These are phyloP conservation scores for Passer domesticus DNA, from an alignment of 2,113 vertebrate genomes.

Conservation along the genomic window DNA sequence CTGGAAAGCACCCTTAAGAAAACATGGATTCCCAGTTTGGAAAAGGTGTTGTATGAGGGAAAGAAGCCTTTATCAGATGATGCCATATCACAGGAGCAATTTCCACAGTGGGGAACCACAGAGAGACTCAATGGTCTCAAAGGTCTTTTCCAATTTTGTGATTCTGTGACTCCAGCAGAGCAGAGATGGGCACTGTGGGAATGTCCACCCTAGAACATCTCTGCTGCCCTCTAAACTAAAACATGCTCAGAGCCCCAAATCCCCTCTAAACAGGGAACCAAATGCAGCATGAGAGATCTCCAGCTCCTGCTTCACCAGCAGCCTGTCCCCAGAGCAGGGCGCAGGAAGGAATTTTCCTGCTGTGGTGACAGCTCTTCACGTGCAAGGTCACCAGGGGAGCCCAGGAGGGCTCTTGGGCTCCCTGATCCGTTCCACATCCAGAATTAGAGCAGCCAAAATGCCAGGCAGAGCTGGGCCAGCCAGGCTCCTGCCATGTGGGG, in stretches of 20 bases:
- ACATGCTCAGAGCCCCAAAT: neutral
- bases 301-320: neutral
- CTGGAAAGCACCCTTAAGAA: neutral
- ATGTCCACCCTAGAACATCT: rapidly evolving
- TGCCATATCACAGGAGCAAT: neutral
- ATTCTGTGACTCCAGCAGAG: neutral
- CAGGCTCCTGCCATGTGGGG: neutral
- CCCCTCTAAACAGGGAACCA: neutral
- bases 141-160: neutral
- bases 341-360: neutral
- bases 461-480: neutral
- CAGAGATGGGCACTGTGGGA: neutral
- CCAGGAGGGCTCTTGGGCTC: neutral
- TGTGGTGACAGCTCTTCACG: neutral
- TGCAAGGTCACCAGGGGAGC: neutral
- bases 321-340: neutral
- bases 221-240: neutral
- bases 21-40: neutral
- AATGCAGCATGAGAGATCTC: neutral
- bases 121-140: neutral
- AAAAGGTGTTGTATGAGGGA: neutral
- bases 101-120: neutral
- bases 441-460: slow-evolving; percentile 40
- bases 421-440: neutral
- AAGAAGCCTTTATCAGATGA: neutral